Evolutionary conservation across 2,113 vertebrate genomes (phyloP).

Genomic region (Corythaeola cristata): DNA sequence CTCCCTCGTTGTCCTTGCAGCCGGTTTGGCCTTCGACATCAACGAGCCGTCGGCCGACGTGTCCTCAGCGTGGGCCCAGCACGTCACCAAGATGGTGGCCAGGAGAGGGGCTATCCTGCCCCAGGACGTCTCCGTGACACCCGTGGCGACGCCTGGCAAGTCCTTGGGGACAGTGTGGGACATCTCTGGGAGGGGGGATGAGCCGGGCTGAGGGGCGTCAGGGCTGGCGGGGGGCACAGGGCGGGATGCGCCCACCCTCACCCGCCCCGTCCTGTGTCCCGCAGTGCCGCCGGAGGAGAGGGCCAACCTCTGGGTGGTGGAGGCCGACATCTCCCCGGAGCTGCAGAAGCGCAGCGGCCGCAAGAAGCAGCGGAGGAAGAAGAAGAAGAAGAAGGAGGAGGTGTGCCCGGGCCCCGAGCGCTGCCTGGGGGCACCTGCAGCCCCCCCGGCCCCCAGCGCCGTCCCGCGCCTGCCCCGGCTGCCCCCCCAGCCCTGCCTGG

Average conservation of each 20-base stretch:
- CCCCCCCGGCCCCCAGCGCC: slow-evolving; percentile 71
- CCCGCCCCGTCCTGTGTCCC: rapidly evolving
- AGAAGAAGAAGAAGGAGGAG: slow-evolving; percentile 87
- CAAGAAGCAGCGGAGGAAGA: slow-evolving; percentile 89
- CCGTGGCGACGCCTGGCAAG: slow-evolving; percentile 89
- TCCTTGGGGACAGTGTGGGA: neutral
- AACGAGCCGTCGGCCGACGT: slow-evolving; percentile 92
- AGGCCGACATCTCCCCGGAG: slow-evolving; percentile 87
- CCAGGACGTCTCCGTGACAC: slow-evolving; percentile 93
- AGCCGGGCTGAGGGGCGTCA: neutral
- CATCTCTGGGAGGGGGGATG: neutral
- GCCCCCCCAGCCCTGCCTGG: slow-evolving; percentile 84
- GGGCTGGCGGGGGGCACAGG: rapidly evolving
- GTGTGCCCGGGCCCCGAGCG: slow-evolving; percentile 17
- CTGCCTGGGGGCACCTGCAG: slow-evolving; percentile 17
- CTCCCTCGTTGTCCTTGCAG: slow-evolving; percentile 51
- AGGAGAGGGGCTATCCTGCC: slow-evolving; percentile 95
- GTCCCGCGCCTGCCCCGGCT: slow-evolving; percentile 88
- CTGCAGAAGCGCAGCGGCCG: slow-evolving; percentile 80
- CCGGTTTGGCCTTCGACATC: slow-evolving; percentile 91
- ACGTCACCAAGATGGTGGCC: slow-evolving; percentile 98
- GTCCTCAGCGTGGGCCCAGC: slow-evolving; percentile 95
- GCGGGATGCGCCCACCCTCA: rapidly evolving
- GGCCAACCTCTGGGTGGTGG: slow-evolving; percentile 88
- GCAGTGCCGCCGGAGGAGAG: slow-evolving; percentile 89